Evolutionary conservation across 2,113 vertebrate species (phyloP), one percentile per base, ranked within the genome.

Genomic region (Nannobrachium achirus): DNA sequence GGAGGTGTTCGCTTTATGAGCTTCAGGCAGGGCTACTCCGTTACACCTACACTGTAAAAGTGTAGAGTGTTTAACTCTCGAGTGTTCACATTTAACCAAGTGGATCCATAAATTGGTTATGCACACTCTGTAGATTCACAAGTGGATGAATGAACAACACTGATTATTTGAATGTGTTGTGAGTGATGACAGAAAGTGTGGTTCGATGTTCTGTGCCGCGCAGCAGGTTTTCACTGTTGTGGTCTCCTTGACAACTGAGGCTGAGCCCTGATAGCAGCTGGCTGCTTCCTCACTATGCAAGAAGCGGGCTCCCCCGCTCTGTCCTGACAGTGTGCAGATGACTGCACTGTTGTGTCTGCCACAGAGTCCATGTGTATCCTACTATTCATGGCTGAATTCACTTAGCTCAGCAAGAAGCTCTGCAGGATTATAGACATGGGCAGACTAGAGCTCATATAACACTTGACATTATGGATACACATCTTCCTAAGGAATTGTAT

Each of bases 231-330:
- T 80, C 76, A 67, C 55, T 58, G 42, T 62, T 45, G 62, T 59
- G 73, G 86, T 90, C 63, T 79, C 89, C 88, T 52, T 84, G 64
- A 83, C 82, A 91, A 91, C 89, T 73, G 78, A 66, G 78, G 69
- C 78, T 67, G 75, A 76, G 76, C 79, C 45, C 67, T 57, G 65
- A 71, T 81, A 40, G 66, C 87, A 78, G 81, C 79, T 68, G 66
- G 82, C 73, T 59, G 9, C 19, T 39, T 44, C 19, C 11, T 44
- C 38, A 39, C 49, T 20, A 53, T 18, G 51, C 39, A n/a, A 55
- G 63, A n/a, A 39, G 38, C 46, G 8, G 25, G 38, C 9, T 7
- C 8, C 11, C 19, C 42, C n/a, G 33, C 55, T 10, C 42, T 46
- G 42, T 56, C 68, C 62, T 69, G 81, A 72, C 64, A 77, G 56